Percentiles rank a stretch among this genome's conserved stretches.
Conservation (phyloP, 1,140 invertebrate genomes). For the Neodiprion lecontei region DNA sequence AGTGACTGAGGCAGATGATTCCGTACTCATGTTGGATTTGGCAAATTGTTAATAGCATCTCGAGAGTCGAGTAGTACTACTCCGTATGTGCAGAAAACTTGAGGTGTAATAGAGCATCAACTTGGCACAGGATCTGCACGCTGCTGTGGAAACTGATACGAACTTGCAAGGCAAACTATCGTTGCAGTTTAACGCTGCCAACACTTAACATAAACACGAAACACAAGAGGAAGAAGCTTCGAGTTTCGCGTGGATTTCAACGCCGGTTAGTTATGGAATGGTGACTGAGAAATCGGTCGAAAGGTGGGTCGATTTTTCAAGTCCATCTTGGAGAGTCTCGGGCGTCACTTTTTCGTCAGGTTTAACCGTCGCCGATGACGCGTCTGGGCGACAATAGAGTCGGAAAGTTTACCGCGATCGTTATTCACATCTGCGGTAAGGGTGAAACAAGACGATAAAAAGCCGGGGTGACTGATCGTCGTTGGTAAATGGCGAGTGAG, state of each 20-base stretch:
- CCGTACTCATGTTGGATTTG: too few species aligned
- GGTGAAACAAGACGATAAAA: too few species aligned
- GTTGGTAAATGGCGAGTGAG: too few species aligned
- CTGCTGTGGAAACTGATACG: too few species aligned
- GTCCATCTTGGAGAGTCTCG: neutral
- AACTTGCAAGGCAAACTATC: slow-evolving; percentile 45
- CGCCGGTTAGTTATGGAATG: slow-evolving; percentile 9
- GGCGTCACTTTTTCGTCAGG: neutral
- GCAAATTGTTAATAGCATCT: too few species aligned
- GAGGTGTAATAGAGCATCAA: too few species aligned
- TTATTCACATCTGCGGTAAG: neutral
- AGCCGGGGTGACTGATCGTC: too few species aligned
- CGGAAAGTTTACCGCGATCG: neutral
- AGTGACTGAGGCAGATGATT: too few species aligned
- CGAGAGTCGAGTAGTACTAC: too few species aligned
- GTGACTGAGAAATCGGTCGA: slow-evolving; percentile 17
- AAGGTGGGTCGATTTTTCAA: slow-evolving; percentile 18
- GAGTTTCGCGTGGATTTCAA: neutral
- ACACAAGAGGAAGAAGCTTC: slow-evolving; percentile 30
- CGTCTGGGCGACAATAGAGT: neutral
- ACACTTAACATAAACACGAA: slow-evolving; percentile 38
- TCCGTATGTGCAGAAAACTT: too few species aligned
- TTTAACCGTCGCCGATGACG: neutral
- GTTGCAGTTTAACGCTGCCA: slow-evolving; percentile 41
- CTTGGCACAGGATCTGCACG: too few species aligned